Evolutionary conservation across 2,888 invertebrate genomes (phyloP), one percentile per base, ranked within the genome.

Genomic region (Pseudococcus jackbeardsleyi): DNA sequence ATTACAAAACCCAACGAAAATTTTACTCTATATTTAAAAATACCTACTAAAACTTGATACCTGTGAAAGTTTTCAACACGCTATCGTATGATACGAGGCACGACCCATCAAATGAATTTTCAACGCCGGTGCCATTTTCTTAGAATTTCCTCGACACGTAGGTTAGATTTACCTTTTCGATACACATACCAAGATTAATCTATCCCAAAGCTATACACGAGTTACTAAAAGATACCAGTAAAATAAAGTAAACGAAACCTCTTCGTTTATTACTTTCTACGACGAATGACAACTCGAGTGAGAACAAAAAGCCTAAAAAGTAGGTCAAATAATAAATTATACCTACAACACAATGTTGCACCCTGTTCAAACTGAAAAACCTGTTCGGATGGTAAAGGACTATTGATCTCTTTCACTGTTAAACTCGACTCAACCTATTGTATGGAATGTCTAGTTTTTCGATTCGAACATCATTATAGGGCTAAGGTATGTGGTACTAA

Each of bases 251-350:
- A 64, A 64, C 8, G 64, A 64, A 64, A 64, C 64, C 22, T 22
- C 64, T 64, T 22, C 19, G 22, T 64, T 19, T 22, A 64, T 64
- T 64, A 64, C 59, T 64, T 64, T 64, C 64, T 64, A 64, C 19
- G 19, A 64, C 54, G 64, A 64, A 19, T 64, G 64, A 64, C 64
- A 64, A 64, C 22, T 19, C 19, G 7, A 7, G 64, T 64, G 64
- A 64, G 64, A 64, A 64, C 64, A 64, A 64, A 64, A 64, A 64
- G 22, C 64, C 64, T 9, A 11, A 59, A 64, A 64, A 64, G 64
- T 64, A 64, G 64, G 64, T 64, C 64, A 64, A 64, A 9, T 64
- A 64, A 64, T 64, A 64, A 64, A 64, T 64, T 64, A 64, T 64
- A 64, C 22, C 64, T 22, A 64, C 22, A 64, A 64, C 64, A 64